phyloP scores from a whole-genome alignment of 2,888 invertebrate genomes.

The Bedellia somnulentella region DNA sequence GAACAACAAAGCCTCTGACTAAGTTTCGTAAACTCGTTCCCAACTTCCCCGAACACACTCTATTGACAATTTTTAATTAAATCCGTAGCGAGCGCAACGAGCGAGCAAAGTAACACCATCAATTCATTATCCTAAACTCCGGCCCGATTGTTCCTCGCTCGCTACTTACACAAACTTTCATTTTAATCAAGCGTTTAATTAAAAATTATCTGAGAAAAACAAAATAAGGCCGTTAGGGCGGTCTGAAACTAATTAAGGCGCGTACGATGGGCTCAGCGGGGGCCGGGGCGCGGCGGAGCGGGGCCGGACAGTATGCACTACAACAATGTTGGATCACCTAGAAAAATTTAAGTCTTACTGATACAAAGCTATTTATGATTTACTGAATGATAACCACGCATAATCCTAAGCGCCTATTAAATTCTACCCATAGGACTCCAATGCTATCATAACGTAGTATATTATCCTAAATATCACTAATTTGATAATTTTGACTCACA shows the following conservation, averaged over 20 bases:
- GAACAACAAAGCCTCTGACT: conserved; percentile 51
- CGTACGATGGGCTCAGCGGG: conserved; percentile 29
- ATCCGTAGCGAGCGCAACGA: conserved; percentile 44
- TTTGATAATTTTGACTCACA: too few species aligned
- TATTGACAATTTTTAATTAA: conserved; percentile 62
- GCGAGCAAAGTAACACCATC: conserved; percentile 59
- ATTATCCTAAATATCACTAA: too few species aligned
- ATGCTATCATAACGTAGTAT: too few species aligned
- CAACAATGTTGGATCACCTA: not conserved
- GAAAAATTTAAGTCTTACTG: too few species aligned
- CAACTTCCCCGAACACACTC: conserved; percentile 57
- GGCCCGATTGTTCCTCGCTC: conserved; percentile 58
- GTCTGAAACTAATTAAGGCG: conserved; percentile 59
- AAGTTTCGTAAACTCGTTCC: conserved; percentile 57
- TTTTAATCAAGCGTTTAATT: conserved; percentile 63
- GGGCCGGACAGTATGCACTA: not conserved
- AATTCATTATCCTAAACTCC: conserved; percentile 62
- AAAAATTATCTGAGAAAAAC: conserved; percentile 62
- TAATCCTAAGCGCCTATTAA: too few species aligned
- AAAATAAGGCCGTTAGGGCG: conserved; percentile 60
- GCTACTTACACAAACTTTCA: conserved; percentile 62
- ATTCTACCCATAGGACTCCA: too few species aligned
- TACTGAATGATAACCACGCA: not conserved
- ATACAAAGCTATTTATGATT: not conserved
- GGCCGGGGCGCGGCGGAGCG: conserved; percentile 20